Evolutionary conservation across 2,888 invertebrate species (phyloP), one percentile per base, ranked within the genome.

Genomic region (Therioaphis trifolii): DNA sequence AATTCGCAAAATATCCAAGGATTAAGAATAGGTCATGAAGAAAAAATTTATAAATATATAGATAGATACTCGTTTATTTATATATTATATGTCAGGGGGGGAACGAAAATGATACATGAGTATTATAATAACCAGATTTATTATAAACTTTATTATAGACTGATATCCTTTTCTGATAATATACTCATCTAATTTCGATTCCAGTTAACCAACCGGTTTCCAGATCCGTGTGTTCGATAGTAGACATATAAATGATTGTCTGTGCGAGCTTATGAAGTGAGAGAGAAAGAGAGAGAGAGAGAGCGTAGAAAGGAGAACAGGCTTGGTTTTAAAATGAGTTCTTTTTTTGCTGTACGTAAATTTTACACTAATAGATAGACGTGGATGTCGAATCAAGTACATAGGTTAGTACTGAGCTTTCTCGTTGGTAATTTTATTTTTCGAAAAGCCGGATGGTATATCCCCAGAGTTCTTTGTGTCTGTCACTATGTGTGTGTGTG

Each of bases 121-220:
- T 71, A 49, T 63, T 29, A 29, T 46, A 49, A 76, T 46, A 49
- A 76, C 63, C 63, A 76, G 76, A 63, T 76, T 76, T 76, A 43
- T 46, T 58, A 46, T 46, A 63, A 46, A 63, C 49, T 29, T 14
- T 29, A 49, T 43, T 14, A 35, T 29, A 66, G 43, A 63, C 29
- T 29, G 77, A 77, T 77, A 77, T 66, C 77, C 63, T 77, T 77
- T 63, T 63, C 29, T 29, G 63, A 77, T 63, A 66, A 77, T 77
- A 49, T 66, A 66, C 63, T 82, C 80, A 49, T 82, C 63, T 49
- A 63, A 72, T 82, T 72, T 82, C 80, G 63, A 82, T 82, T 82
- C 49, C 35, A 49, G 46, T 35, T 27, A 18, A 63, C 52, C 29
- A 63, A 82, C 72, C 82, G 74, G 72, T 74, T 82, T 66, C 27